Conservation (phyloP, 2,797 vertebrate genomes). For the Acanthiza pusilla region DNA sequence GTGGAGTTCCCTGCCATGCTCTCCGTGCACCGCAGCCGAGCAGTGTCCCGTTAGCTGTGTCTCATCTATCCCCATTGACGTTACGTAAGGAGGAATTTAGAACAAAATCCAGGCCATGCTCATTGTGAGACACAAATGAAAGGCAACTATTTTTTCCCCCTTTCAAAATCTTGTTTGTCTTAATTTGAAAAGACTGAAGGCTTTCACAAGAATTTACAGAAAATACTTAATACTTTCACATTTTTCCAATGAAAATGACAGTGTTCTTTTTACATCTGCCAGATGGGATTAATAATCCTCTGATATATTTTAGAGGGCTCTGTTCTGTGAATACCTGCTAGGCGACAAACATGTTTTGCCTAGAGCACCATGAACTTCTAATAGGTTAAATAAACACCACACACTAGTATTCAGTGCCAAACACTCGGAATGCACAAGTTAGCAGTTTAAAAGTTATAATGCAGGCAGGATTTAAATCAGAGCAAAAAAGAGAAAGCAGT, state of each 20-base stretch:
- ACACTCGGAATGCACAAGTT: background rate
- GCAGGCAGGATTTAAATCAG: slow-evolving; percentile 14
- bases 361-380: background rate
- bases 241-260: background rate
- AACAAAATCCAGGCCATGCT: slow-evolving; percentile 10
- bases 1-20: background rate
- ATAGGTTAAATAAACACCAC: slow-evolving; percentile 1
- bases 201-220: background rate
- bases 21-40: background rate
- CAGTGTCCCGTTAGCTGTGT: rapidly evolving
- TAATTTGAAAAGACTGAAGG: background rate
- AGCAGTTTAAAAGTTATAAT: slow-evolving; percentile 41
- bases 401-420: slow-evolving; percentile 4
- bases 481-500: slow-evolving; percentile 1
- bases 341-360: background rate
- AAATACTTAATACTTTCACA: background rate
- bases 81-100: background rate
- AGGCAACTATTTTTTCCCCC: background rate
- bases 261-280: background rate
- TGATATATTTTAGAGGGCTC: background rate
- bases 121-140: background rate
- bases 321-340: background rate
- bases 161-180: background rate
- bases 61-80: background rate
- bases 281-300: background rate